Base-by-base conservation (phyloP, 2,113 vertebrate species). In the Ia io region DNA sequence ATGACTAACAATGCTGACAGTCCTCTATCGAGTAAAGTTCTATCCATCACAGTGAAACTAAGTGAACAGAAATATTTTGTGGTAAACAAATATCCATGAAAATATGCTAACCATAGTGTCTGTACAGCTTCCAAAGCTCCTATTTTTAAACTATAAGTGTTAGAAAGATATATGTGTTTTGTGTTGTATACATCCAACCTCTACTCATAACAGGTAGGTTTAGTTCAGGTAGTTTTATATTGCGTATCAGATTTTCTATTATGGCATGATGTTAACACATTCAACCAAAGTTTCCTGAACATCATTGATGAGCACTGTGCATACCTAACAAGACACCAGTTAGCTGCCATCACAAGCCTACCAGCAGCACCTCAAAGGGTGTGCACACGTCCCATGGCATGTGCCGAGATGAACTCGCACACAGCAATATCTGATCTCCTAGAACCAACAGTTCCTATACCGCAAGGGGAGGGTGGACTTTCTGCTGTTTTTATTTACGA, bases 401-500 rank as follows among this genome's bases (percentile, higher is more conserved):
- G 4, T 63, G 35, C n/a, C 40, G 4, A 37, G 59, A 65, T 35
- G 69, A 85, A 74, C 61, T 90, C 61, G 84, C 6, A 28, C 51
- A 89, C 82, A 32, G 76, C 2, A 69, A 37, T 80, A 92, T 91
- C 71, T 92, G 23, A 90, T 90, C n/a, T 78, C 80, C 88, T 90
- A 94, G 94, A 96, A 92, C 76, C 30, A 88, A 56, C 35, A 83
- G 49, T 49, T 96, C 90, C 63, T 93, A 65, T 77, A 95, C n/a
- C 42, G 85, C 25, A 49, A 53, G 35, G 51, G 87, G 17, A 90
- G 56, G 37, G 28, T 87, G 5, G 23, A 59, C 79, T 96, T 94
- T 92, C 59, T 65, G 74, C 67, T 92, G 53, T 56, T 96, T 94
- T 96, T 92, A 95, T 95, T 96, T 92, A 85, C 35, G 83, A 32